A percentile compares a stretch with the other conserved stretches of the same genome.
Conservation (phyloP, 2,888 invertebrate species). For the Tethea ocularis region DNA sequence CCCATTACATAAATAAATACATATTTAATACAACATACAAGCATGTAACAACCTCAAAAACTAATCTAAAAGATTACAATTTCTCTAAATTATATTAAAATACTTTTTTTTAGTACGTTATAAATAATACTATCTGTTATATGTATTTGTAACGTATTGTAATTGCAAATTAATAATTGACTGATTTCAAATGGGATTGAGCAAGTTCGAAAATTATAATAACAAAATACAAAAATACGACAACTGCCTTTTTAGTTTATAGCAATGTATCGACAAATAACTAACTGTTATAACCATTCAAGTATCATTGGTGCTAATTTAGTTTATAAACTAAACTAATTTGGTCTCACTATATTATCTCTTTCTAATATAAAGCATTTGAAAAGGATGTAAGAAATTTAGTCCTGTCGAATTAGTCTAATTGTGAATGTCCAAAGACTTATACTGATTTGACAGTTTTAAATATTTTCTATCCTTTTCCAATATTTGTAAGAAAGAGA, state of each 20-base stretch:
- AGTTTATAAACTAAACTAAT: no score
- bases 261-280: neutral
- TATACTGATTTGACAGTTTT: no score
- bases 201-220: neutral
- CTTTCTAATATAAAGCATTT: no score
- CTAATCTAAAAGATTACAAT: neutral
- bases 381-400: no score
- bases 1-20: neutral
- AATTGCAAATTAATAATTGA: neutral
- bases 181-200: slow-evolving; percentile 2
- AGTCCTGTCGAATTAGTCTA: no score
- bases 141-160: neutral
- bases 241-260: neutral
- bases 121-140: neutral
- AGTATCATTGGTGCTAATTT: no score
- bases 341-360: no score
- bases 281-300: no score
- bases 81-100: slow-evolving; percentile 2
- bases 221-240: no score
- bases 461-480: no score
- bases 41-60: neutral
- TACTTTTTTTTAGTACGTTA: neutral
- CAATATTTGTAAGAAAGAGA: no score
- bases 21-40: neutral
- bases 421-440: no score